Evolutionary conservation across 2,888 invertebrate genomes (phyloP).

Genomic region (Taphrorychus bicolor): DNA sequence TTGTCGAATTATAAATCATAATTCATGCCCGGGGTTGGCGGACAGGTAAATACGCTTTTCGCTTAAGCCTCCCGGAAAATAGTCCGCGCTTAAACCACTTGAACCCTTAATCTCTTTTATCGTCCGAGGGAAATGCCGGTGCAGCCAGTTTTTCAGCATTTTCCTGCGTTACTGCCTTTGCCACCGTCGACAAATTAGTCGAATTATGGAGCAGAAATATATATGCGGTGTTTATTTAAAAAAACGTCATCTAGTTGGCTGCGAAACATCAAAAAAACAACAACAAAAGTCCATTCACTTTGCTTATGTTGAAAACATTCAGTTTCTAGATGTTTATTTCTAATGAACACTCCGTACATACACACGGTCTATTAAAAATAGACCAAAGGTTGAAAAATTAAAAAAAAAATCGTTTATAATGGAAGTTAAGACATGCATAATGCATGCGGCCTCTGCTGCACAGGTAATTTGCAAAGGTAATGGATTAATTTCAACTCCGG

Average conservation of each 20-base stretch:
- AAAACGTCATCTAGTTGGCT: too few relatives aligned
- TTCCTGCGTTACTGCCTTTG: constrained; percentile 8
- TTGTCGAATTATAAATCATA: neutral
- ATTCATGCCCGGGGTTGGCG: neutral
- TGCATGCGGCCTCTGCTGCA: neutral
- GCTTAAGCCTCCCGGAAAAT: neutral
- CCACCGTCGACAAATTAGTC: neutral
- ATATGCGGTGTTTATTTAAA: neutral
- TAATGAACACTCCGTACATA: too few relatives aligned
- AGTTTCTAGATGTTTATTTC: too few relatives aligned
- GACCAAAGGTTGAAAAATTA: too few relatives aligned
- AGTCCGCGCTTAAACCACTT: neutral
- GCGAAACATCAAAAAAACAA: too few relatives aligned
- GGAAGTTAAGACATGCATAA: neutral
- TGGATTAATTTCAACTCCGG: neutral
- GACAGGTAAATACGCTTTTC: neutral
- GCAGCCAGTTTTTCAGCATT: constrained; percentile 7
- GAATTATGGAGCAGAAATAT: neutral
- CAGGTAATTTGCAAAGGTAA: neutral
- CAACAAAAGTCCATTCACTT: too few relatives aligned
- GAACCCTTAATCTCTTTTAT: constrained; percentile 6
- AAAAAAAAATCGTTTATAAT: too few relatives aligned
- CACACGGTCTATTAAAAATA: too few relatives aligned
- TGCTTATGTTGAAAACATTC: too few relatives aligned
- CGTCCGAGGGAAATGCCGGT: neutral